Evolutionary conservation across 2,888 invertebrate species (phyloP).

Genomic region (Anagyrus pseudococci): DNA sequence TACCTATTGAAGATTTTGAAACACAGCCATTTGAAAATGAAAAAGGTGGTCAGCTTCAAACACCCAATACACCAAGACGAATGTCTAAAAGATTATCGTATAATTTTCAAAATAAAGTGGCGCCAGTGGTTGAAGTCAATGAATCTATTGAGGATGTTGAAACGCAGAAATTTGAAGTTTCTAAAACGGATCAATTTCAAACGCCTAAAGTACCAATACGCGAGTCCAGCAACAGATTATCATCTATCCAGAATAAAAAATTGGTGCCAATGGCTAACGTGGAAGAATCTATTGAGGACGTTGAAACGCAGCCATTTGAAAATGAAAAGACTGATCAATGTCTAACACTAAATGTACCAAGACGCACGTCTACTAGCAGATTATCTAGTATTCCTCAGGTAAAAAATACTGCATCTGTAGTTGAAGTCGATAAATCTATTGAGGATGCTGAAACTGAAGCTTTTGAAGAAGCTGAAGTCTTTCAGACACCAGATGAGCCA

Average conservation of each 20-base stretch:
- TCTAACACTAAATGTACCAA: background rate
- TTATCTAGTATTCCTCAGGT: background rate
- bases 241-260: too few species aligned
- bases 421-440: background rate
- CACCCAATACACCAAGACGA: background rate
- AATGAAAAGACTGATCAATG: background rate
- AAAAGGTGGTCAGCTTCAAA: background rate
- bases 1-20: constrained; percentile 1
- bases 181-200: background rate
- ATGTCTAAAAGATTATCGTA: background rate
- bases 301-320: background rate
- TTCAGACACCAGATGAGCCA: too few species aligned
- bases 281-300: background rate
- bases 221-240: background rate
- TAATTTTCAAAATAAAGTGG: background rate
- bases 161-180: constrained; percentile 4
- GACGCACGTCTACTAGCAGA: background rate
- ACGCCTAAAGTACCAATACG: background rate
- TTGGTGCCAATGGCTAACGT: background rate
- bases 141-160: constrained; percentile 7
- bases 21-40: background rate
- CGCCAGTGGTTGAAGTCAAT: too few species aligned
- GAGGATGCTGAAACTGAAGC: constrained; percentile 14
- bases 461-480: background rate
- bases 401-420: background rate